Percentiles rank a stretch among this genome's conserved stretches.
Evolutionary conservation across 2,113 vertebrate genomes (phyloP).

Genomic region (Malurus melanocephalus): DNA sequence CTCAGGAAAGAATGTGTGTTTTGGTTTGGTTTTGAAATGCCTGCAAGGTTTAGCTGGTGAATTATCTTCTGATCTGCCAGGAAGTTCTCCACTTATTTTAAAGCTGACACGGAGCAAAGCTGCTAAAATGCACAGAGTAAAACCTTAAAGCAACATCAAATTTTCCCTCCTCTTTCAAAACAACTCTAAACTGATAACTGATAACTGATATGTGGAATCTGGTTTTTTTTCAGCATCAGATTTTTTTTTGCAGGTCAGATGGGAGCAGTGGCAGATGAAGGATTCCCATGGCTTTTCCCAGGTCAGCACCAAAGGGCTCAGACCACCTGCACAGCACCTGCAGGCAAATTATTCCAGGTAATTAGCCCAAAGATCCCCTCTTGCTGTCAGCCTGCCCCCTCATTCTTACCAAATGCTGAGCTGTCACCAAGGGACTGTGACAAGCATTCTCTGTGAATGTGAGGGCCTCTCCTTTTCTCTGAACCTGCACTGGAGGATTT

Average conservation of each 20-base stretch:
- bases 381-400: background rate
- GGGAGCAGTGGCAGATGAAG: background rate
- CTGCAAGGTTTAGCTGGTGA: background rate
- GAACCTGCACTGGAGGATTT: background rate
- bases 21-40: conserved; percentile 35
- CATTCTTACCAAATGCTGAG: background rate
- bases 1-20: conserved; percentile 13
- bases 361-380: conserved; percentile 15
- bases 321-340: conserved; percentile 66
- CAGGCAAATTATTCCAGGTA: background rate
- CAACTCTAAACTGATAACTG: conserved; percentile 1
- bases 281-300: background rate
- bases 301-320: background rate
- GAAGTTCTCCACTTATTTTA: background rate
- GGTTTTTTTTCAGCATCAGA: background rate
- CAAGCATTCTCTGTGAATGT: background rate
- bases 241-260: background rate
- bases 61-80: background rate
- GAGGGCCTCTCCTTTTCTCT: background rate
- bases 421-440: background rate
- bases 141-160: background rate
- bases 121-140: background rate
- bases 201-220: conserved; percentile 40
- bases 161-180: background rate
- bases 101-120: background rate